Base-by-base conservation (phyloP, 2,888 invertebrate species). In the Apotomis capreana region DNA sequence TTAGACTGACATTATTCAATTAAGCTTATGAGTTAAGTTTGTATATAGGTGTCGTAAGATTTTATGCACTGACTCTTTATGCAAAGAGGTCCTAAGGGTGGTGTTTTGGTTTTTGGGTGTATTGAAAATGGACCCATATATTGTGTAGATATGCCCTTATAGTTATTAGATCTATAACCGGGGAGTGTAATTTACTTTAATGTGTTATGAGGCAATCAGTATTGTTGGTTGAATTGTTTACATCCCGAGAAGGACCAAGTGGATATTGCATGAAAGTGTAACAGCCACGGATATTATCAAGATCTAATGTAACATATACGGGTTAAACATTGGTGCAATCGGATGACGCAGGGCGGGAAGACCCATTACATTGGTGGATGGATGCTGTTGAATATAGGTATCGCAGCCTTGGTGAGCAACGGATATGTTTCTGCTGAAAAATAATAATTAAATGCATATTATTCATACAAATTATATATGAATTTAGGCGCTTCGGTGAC, bases 41-140 rank as follows among this genome's bases (percentile, higher is more conserved):
- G 72, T 58, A 82, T 76, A 68, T 70, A 79, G 84, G 83, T 85
- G 88, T 91, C 92, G 88, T 93, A 92, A 93, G 92, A 92, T 93
- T 93, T 93, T 92, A 92, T 91, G 90, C 81, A 82, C 81, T 81
- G 80, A 84, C 87, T 87, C 87, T 88, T 91, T 90, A 91, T 90
- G 91, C 90, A 89, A 92, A 92, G 87, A 86, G 83, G 84, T 86
- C 92, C 91, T 88, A 74, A 78, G 92, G 92, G 92, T 84, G 82
- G 80, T 85, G 85, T 92, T 89, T 87, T 85, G 91, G 90, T 91
- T 90, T 91, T 89, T 87, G 85, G 84, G 78, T 81, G 87, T 87
- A 90, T 90, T 89, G 88, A 90, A 91, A 89, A 87, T 88, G 87
- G 90, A 89, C 88, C 88, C 89, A 79, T 83, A 84, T 80, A 82